phyloP scores from a whole-genome alignment of 1,140 invertebrate species.

The Lineus longissimus region DNA sequence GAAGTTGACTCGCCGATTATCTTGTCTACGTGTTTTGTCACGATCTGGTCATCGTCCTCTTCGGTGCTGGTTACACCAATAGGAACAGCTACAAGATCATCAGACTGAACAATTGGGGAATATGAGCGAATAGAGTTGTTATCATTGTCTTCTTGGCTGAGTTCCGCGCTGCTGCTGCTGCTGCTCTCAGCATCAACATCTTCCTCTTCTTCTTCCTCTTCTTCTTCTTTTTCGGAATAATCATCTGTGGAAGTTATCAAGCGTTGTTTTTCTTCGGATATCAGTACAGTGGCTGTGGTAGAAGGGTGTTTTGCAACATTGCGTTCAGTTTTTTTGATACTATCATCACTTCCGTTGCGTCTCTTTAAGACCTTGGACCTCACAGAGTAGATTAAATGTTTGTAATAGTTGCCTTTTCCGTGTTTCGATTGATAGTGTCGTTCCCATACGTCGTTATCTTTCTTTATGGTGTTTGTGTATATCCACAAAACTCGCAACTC shows the following conservation, averaged over 20 bases:
- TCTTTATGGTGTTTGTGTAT: not conserved
- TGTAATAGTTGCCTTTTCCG: not conserved
- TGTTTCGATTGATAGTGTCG: not conserved
- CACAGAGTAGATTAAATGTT: slow-evolving; percentile 1
- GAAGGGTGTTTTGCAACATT: not conserved
- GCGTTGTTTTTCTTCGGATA: not conserved
- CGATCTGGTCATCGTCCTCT: not conserved
- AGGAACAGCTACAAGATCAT: too few species aligned
- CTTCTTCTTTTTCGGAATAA: not conserved
- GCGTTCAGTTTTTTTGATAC: not conserved
- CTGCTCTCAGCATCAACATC: not conserved
- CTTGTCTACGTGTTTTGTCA: not conserved
- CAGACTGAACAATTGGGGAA: not conserved
- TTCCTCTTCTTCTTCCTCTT: not conserved
- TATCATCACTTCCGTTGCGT: not conserved
- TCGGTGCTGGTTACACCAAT: not conserved
- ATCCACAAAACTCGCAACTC: not conserved
- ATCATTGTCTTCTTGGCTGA: not conserved
- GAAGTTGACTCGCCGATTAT: not conserved
- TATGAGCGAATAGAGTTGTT: not conserved
- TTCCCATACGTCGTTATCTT: not conserved
- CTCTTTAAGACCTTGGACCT: not conserved
- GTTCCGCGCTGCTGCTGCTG: not conserved
- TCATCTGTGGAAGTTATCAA: not conserved
- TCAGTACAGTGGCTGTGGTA: too few species aligned